Evolutionary conservation across 2,797 vertebrate species (phyloP).

Genomic region (Loriculus beryllinus): DNA sequence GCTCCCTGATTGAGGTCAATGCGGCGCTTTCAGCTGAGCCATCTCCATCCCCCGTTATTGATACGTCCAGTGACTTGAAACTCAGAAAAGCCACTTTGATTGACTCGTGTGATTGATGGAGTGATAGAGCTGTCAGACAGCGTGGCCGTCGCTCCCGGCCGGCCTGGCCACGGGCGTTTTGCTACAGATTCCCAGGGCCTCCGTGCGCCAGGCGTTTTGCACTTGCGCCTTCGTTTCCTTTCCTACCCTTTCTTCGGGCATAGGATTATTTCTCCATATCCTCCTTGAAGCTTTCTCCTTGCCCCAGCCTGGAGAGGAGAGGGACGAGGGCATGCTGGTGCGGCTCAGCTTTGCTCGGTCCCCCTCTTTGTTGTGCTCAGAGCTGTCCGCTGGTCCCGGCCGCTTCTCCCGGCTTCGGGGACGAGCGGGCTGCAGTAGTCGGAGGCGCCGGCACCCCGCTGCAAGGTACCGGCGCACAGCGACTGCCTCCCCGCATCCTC

Average conservation of each 20-base stretch:
- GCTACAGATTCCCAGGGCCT: conserved; percentile 50
- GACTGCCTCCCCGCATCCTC: neutral
- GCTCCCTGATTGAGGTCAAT: conserved; percentile 26
- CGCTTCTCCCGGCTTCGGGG: neutral
- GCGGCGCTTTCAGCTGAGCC: conserved; percentile 40
- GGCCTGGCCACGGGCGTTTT: conserved; percentile 39
- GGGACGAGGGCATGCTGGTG: neutral
- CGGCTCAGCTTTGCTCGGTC: neutral
- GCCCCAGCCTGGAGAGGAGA: neutral
- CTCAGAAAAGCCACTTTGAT: conserved; percentile 82
- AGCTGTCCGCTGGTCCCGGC: neutral
- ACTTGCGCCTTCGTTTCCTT: neutral
- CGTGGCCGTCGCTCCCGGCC: conserved; percentile 20
- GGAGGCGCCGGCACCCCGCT: neutral
- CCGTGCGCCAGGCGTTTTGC: neutral
- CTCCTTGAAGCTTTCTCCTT: neutral
- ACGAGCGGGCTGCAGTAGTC: neutral
- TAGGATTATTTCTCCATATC: neutral
- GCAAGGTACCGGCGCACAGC: neutral
- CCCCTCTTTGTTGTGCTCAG: conserved; percentile 38
- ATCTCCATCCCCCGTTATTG: conserved; percentile 73
- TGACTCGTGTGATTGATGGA: conserved; percentile 79
- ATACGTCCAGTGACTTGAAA: conserved; percentile 71
- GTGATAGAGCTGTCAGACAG: conserved; percentile 83
- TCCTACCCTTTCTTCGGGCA: neutral